phyloP scores from a whole-genome alignment of 2,888 invertebrate species.

The Drosophila cognata region DNA sequence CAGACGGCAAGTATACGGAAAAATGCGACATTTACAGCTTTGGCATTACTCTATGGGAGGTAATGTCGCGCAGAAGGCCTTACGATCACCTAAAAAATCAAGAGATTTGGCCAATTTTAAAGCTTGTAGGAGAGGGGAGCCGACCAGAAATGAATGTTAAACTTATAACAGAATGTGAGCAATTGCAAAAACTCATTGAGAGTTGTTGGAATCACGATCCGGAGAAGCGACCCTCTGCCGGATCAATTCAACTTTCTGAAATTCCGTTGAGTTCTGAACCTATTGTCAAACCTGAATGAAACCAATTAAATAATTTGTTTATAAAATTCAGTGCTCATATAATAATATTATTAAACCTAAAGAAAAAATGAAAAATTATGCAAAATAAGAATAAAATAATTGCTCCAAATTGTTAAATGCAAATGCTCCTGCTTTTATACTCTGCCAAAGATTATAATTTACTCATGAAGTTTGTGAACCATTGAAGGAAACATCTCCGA shows the following conservation, averaged over 20 bases:
- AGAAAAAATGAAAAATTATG: background rate
- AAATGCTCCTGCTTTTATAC: too few relatives aligned
- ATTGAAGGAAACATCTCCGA: too few relatives aligned
- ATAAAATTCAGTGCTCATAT: too few relatives aligned
- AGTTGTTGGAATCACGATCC: background rate
- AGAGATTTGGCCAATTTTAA: too few relatives aligned
- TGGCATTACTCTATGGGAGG: background rate
- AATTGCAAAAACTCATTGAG: background rate
- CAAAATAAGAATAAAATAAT: too few relatives aligned
- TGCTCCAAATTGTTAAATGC: too few relatives aligned
- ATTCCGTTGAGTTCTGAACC: background rate
- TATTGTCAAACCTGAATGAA: too few relatives aligned
- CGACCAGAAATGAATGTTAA: background rate
- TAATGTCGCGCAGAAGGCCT: background rate
- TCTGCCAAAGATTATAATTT: too few relatives aligned
- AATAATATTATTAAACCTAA: too few relatives aligned
- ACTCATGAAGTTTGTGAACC: too few relatives aligned
- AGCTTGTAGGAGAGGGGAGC: too few relatives aligned
- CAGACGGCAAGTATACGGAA: background rate
- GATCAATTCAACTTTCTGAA: background rate
- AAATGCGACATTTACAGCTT: background rate
- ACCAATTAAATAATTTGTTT: too few relatives aligned
- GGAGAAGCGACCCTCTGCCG: background rate
- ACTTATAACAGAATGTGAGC: background rate
- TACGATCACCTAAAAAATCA: background rate